Conservation (phyloP, 2,113 vertebrate genomes). For the Nannospalax galili region DNA sequence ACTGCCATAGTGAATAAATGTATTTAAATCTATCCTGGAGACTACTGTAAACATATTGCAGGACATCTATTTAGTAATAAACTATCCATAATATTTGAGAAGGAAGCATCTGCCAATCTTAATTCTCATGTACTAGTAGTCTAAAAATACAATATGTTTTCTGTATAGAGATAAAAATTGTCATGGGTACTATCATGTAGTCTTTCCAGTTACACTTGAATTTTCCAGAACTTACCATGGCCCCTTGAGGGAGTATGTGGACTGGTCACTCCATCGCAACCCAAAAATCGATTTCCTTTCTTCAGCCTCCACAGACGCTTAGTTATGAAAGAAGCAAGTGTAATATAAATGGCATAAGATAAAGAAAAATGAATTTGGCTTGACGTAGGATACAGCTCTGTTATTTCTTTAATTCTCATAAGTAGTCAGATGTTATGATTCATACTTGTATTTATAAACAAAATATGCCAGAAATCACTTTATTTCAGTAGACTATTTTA, state of each 20-base stretch:
- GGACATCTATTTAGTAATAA: not conserved
- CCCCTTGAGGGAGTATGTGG: not conserved
- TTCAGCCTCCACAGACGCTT: not conserved
- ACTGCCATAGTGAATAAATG: conserved; percentile 13
- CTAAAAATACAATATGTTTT: conserved; percentile 9
- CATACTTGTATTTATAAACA: conserved; percentile 74
- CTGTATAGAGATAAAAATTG: conserved; percentile 15
- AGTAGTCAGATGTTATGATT: conserved; percentile 69
- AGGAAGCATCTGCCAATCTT: conserved; percentile 29
- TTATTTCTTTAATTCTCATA: conserved; percentile 70
- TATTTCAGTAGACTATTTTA: conserved; percentile 65
- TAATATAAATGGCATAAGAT: conserved; percentile 46
- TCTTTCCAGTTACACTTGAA: not conserved
- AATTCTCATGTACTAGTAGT: not conserved
- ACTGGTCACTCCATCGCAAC: not conserved
- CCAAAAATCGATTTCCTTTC: not conserved
- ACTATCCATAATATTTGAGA: conserved; percentile 18
- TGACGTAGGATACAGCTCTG: conserved; percentile 24
- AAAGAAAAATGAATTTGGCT: conserved; percentile 53
- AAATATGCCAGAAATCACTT: conserved; percentile 70
- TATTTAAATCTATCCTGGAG: conserved; percentile 17
- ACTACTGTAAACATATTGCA: conserved; percentile 37
- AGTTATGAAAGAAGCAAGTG: conserved; percentile 21
- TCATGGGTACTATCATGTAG: not conserved
- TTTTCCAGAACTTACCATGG: not conserved